Evolutionary conservation across 2,113 vertebrate genomes (phyloP).

Genomic region (Microcebus jonahi): DNA sequence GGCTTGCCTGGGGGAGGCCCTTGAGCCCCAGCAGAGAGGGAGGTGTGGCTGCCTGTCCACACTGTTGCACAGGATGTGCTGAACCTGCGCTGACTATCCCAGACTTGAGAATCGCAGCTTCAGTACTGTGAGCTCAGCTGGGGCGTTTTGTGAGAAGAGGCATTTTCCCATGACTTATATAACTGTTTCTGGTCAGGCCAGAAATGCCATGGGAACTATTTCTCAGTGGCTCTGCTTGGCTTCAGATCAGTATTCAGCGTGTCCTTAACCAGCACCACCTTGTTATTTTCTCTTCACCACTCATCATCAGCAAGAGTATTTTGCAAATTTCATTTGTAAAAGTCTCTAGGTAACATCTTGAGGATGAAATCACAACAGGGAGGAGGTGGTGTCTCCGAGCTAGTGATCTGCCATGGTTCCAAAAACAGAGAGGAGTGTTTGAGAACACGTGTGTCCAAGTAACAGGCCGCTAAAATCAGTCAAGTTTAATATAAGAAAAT

Average conservation of each 20-base stretch:
- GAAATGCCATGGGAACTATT: conserved; percentile 3
- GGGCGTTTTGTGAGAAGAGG: conserved; percentile 5
- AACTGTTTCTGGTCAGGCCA: neutral
- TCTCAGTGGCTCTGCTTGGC: neutral
- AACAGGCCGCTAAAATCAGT: neutral
- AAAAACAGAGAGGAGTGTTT: neutral
- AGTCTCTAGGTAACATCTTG: neutral
- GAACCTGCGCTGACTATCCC: neutral
- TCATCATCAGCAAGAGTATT: neutral
- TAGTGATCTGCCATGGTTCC: neutral
- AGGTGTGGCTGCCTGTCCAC: neutral
- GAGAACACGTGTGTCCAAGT: neutral
- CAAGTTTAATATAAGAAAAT: conserved; percentile 16
- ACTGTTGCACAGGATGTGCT: neutral
- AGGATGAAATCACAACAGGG: neutral
- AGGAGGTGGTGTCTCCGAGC: neutral
- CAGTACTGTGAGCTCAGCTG: neutral
- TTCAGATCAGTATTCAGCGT: neutral
- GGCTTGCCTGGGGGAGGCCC: accelerated
- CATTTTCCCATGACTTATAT: conserved; percentile 27
- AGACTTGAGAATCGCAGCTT: neutral
- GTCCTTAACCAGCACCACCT: neutral
- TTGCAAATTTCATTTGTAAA: neutral
- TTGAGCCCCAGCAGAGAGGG: neutral
- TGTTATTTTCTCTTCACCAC: neutral